phyloP scores from a whole-genome alignment of 2,797 vertebrate genomes.

The Lacerta viridis region DNA sequence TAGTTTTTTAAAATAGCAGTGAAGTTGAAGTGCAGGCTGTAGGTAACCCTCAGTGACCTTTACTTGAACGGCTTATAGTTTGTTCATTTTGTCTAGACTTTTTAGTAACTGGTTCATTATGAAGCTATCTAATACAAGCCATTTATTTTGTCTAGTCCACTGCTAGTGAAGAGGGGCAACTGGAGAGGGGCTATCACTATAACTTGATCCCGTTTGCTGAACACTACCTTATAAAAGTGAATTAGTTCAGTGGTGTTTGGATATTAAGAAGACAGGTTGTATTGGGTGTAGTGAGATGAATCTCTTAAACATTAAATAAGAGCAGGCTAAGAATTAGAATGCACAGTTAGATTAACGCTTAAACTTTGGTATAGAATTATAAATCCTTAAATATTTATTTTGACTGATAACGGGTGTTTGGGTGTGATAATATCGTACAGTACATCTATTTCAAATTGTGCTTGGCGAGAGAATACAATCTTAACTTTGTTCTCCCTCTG shows the following conservation, averaged over 20 bases:
- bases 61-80: neutral
- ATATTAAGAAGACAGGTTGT: neutral
- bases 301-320: neutral
- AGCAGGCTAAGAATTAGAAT: neutral
- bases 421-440: neutral
- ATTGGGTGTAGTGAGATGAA: neutral
- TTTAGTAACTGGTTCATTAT: neutral
- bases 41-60: neutral
- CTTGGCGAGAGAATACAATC: neutral
- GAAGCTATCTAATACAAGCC: neutral
- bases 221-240: neutral
- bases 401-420: neutral
- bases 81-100: slow-evolving; percentile 32
- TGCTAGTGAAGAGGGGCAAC: neutral
- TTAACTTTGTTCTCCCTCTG: neutral
- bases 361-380: neutral
- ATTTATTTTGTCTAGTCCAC: neutral
- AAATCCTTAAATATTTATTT: neutral
- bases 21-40: neutral
- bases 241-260: neutral
- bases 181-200: neutral
- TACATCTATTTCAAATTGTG: neutral
- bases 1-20: neutral
- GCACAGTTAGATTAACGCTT: neutral
- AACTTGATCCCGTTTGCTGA: neutral